These are phyloP conservation scores for Spongilla lacustris DNA, from an alignment of 37 sponge, comb jelly and placozoan genomes.

Conservation along the genomic window DNA sequence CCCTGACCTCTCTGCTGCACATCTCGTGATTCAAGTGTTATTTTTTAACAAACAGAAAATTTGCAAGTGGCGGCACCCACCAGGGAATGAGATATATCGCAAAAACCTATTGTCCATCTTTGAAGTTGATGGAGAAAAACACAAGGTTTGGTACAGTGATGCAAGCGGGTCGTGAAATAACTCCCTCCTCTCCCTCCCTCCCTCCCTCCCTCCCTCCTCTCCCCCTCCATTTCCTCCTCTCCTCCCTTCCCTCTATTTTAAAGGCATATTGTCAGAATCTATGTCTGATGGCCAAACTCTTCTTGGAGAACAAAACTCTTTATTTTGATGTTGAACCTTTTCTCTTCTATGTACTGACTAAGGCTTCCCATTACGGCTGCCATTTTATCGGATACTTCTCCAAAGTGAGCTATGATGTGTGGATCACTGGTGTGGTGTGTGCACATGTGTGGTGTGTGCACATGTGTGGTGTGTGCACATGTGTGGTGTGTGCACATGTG, in stretches of 20 bases:
- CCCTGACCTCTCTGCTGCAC: slow-evolving; percentile 2
- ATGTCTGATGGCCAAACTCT: slow-evolving; percentile 96
- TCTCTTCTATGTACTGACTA: slow-evolving; percentile 90
- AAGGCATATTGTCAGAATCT: slow-evolving; percentile 93
- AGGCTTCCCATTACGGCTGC: slow-evolving; percentile 68
- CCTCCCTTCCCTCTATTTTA: neutral
- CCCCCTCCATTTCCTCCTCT: neutral
- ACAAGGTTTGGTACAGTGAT: slow-evolving; percentile 62
- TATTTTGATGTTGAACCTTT: slow-evolving; percentile 97
- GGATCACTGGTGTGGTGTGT: too few species aligned
- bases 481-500: neutral
- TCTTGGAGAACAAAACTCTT: slow-evolving; percentile 97
- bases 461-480: too few species aligned
- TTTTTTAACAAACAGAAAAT: slow-evolving; percentile 25
- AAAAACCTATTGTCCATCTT: slow-evolving; percentile 83
- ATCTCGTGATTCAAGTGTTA: neutral
- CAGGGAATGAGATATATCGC: slow-evolving; percentile 95
- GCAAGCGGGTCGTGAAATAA: too few species aligned
- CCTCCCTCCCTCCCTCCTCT: too few species aligned
- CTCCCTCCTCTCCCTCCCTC: too few species aligned
- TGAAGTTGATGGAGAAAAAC: slow-evolving; percentile 94
- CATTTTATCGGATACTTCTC: slow-evolving; percentile 96
- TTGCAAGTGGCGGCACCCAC: slow-evolving; percentile 84
- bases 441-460: neutral
- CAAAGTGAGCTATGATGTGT: slow-evolving; percentile 62